phyloP scores from a whole-genome alignment of 2,797 vertebrate genomes.

The Myotis findleyi region DNA sequence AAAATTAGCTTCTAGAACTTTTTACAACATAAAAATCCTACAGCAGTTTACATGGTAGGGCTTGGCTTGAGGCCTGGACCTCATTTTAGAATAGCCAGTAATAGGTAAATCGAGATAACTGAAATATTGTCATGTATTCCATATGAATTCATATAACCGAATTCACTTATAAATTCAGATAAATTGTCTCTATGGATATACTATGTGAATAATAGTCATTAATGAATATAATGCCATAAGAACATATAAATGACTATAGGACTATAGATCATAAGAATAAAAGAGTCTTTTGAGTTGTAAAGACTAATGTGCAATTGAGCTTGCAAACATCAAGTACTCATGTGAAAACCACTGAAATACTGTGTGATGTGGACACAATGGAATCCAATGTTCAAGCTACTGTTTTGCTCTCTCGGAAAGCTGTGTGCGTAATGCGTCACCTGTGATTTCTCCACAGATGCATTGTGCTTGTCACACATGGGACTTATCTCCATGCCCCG shows the following conservation, averaged over 20 bases:
- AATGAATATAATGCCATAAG: neutral
- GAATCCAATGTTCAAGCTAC: neutral
- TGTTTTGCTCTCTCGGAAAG: neutral
- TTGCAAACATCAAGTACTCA: neutral
- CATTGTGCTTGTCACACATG: conserved; percentile 99
- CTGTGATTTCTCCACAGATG: conserved; percentile 98
- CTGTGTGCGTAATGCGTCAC: conserved; percentile 83
- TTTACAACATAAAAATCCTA: neutral
- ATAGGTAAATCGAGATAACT: neutral
- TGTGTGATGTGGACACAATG: neutral
- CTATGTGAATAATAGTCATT: neutral
- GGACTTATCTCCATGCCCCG: conserved; percentile 99
- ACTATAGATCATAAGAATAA: neutral
- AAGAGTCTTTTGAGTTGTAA: neutral
- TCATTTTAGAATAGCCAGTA: conserved; percentile 23
- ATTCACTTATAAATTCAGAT: neutral
- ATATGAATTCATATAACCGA: neutral
- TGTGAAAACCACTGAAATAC: neutral
- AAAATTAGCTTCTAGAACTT: neutral
- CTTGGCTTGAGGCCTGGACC: neutral
- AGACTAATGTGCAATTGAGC: neutral
- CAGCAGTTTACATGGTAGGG: neutral
- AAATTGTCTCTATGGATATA: neutral
- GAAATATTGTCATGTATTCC: neutral
- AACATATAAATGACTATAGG: neutral